Percentiles rank a stretch among this genome's conserved stretches.
Conservation (phyloP, 2,797 vertebrate species). For the Takifugu rubripes region DNA sequence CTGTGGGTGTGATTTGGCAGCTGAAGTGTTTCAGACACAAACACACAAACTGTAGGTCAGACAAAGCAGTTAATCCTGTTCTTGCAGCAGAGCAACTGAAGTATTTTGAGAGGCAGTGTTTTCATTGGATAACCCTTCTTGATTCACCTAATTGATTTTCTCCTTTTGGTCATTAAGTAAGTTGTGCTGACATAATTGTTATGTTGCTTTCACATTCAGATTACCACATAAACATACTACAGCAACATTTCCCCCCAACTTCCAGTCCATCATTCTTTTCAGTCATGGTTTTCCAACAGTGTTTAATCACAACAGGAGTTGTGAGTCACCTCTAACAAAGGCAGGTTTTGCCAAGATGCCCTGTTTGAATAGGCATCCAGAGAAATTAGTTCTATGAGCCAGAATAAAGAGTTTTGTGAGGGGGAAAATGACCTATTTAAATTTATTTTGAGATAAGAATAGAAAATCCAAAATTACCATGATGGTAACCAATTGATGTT, state of each 20-base stretch:
- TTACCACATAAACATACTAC: too few relatives aligned
- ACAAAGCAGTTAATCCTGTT: not conserved
- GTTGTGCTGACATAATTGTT: too few relatives aligned
- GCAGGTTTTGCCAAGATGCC: not conserved
- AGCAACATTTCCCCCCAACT: too few relatives aligned
- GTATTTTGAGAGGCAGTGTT: too few relatives aligned
- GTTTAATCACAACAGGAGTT: conserved; percentile 14
- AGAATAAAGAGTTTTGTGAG: conserved; percentile 21
- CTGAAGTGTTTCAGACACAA: conserved; percentile 1
- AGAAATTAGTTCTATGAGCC: conserved; percentile 26
- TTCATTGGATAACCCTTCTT: too few relatives aligned
- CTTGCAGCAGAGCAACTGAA: too few relatives aligned
- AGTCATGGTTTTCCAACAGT: too few relatives aligned
- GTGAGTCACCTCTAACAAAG: conserved; percentile 23
- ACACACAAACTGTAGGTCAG: not conserved
- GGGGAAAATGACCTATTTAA: conserved; percentile 19
- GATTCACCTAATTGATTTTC: too few relatives aligned
- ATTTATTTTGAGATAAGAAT: conserved; percentile 8
- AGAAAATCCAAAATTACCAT: not conserved
- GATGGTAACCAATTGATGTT: not conserved
- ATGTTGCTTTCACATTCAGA: too few relatives aligned
- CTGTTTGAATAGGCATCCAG: conserved; percentile 30
- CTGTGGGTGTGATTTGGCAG: not conserved
- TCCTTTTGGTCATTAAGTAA: too few relatives aligned
- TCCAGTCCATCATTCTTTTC: too few relatives aligned